Evolutionary conservation across 35 echinoderm and acorn worm genomes (phyloP), one percentile per base, ranked within the genome.

Genomic region (Holothuria glaberrima): DNA sequence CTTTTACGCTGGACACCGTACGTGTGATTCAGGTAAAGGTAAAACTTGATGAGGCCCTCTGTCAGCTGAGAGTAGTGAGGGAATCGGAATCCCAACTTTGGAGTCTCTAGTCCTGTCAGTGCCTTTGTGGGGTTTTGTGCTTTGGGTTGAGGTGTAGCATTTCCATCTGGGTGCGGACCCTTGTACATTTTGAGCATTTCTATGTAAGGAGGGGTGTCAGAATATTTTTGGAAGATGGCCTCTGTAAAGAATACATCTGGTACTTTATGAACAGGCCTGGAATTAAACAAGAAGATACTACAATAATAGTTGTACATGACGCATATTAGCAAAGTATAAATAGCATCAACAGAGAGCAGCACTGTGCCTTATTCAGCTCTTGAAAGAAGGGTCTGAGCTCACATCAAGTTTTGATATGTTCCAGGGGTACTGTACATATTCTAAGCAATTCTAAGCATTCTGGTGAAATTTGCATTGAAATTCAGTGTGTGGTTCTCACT

Each of bases 11-110:
- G 21, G 26, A 33, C 14, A 9, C 80, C 80, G 22, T 84, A 84
- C 3, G 52, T n/a, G 9, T 48, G 34, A 9, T 61, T 48, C 54
- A 84, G 56, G 18, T 58, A 84, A 3, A 61, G 22, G 56, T 36
- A 84, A 63, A 58, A 84, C 46, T 61, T 84, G 14, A 84, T 21
- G 3, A 84, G 80, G 27, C 80, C 80, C 21, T 84, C 80, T 2
- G 80, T 84, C 80, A 84, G 14, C 80, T 84, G 80, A 9, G 80
- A 84, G 80, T 84, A 84, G 27, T 84, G 80, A 19, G 80, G 80
- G 36, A 61, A 84, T 32, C 58, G 52, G 56, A 13, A 84, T 48
- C 80, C 80, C 22, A 54, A 46, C 30, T 84, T 84, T 21, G 58
- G 28, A 3, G 80, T 58, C 30, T 84, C 80, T 21, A 84, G 80